A percentile compares a stretch with the other conserved stretches of the same genome.
phyloP scores from a whole-genome alignment of 2,113 vertebrate species.

The Stictonetta naevosa region DNA sequence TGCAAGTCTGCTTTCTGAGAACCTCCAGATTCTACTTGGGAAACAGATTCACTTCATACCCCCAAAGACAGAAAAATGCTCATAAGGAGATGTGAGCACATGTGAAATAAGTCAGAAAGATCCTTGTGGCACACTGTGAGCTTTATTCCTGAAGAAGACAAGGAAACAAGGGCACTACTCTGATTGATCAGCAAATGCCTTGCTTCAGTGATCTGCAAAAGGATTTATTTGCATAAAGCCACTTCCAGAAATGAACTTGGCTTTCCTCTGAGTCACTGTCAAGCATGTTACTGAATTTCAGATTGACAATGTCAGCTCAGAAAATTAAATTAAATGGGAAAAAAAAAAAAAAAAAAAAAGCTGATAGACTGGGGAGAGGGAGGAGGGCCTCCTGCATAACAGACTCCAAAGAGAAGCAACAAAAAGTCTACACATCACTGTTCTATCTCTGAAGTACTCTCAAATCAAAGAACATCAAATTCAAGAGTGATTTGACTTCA shows the following conservation, averaged over 20 bases:
- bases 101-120: not conserved
- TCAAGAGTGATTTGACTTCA: not conserved
- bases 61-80: not conserved
- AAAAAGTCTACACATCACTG: not conserved
- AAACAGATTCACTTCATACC: not conserved
- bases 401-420: not conserved
- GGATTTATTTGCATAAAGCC: constrained; percentile 62
- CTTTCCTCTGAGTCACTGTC: constrained; percentile 49
- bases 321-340: constrained; percentile 51
- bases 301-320: constrained; percentile 68
- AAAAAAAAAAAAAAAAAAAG: constrained; percentile 2
- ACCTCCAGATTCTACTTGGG: not conserved
- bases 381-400: not conserved
- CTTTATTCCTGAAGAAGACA: not conserved
- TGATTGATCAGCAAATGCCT: constrained; percentile 61
- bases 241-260: constrained; percentile 62
- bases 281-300: constrained; percentile 51
- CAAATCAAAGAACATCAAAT: not conserved
- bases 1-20: rapidly evolving
- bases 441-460: not conserved
- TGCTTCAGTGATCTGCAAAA: not conserved
- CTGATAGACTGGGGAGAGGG: not conserved
- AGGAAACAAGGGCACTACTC: constrained; percentile 41
- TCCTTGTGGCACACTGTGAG: not conserved
- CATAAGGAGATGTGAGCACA: not conserved